These are phyloP conservation scores for Ailuropoda melanoleuca DNA, from an alignment of 2,113 vertebrate species.

Conservation along the genomic window DNA sequence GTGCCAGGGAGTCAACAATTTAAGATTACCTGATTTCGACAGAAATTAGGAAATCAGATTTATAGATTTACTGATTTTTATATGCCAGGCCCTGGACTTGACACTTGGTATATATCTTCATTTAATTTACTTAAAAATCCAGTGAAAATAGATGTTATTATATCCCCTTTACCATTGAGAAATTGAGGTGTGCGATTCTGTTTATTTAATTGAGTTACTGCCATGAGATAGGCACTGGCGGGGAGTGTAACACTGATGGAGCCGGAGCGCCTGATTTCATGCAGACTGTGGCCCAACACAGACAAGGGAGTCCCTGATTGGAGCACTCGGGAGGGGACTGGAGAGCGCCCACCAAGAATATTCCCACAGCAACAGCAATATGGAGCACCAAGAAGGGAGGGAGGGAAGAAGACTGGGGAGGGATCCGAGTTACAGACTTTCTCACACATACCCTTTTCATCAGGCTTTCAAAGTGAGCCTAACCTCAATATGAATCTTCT, in stretches of 20 bases:
- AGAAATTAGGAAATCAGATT: background rate
- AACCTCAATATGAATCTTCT: background rate
- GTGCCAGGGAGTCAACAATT: background rate
- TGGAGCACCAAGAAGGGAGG: background rate
- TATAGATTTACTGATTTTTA: background rate
- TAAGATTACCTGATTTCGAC: background rate
- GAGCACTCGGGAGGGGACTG: background rate
- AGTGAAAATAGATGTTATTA: background rate
- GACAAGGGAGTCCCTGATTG: background rate
- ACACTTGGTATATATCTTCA: background rate
- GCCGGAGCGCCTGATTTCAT: background rate
- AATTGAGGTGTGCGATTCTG: background rate
- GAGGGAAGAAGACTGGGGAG: background rate
- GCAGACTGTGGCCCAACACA: background rate
- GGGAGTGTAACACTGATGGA: background rate
- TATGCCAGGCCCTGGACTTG: background rate
- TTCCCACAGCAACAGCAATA: background rate
- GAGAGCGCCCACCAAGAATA: background rate
- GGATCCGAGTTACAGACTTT: background rate
- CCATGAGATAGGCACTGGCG: background rate
- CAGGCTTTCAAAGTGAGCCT: slow-evolving; percentile 24
- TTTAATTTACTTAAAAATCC: slow-evolving; percentile 2
- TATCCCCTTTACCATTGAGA: background rate
- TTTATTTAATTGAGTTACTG: background rate
- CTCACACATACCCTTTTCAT: background rate